These are phyloP conservation scores for Dicentrarchus labrax DNA, from an alignment of 2,113 vertebrate genomes.

Conservation along the genomic window DNA sequence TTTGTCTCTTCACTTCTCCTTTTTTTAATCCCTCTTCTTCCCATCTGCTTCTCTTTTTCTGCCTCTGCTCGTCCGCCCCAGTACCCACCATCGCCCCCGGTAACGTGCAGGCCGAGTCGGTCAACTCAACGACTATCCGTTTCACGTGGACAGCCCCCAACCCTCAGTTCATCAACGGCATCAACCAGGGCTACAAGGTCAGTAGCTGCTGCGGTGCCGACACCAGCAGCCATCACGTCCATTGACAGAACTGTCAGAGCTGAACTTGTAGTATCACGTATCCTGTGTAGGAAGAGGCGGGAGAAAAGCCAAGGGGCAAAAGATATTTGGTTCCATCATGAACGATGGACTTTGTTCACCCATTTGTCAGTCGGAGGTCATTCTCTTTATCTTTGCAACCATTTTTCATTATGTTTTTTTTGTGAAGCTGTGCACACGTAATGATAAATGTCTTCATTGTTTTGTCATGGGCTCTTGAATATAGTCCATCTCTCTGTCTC, in stretches of 20 bases:
- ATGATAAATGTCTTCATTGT: slow-evolving; percentile 74
- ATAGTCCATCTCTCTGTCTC: slow-evolving; percentile 40
- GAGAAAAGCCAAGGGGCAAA: slow-evolving; percentile 49
- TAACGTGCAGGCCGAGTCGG: slow-evolving; percentile 91
- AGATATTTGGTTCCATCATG: slow-evolving; percentile 41
- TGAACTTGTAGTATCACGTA: slow-evolving; percentile 38
- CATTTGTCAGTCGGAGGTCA: slow-evolving; percentile 68
- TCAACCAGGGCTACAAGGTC: slow-evolving; percentile 99
- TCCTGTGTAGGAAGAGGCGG: slow-evolving; percentile 17
- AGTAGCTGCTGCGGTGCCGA: slow-evolving; percentile 19
- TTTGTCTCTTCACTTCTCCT: not conserved
- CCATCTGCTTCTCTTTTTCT: not conserved
- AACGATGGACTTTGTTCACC: slow-evolving; percentile 53
- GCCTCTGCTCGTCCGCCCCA: slow-evolving; percentile 64
- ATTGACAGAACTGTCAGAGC: slow-evolving; percentile 61
- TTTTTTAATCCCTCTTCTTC: not conserved
- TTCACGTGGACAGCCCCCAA: slow-evolving; percentile 96
- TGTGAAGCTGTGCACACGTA: slow-evolving; percentile 40
- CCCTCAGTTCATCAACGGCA: slow-evolving; percentile 98
- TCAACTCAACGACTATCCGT: slow-evolving; percentile 95
- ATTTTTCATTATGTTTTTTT: slow-evolving; percentile 49
- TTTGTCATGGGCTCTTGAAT: slow-evolving; percentile 55
- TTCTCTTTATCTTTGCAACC: slow-evolving; percentile 54
- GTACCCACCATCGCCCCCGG: slow-evolving; percentile 96
- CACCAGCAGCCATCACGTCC: slow-evolving; percentile 21